A percentile compares a stretch with the other conserved stretches of the same genome.
Conservation (phyloP, 1,140 invertebrate genomes). For the Chrysoperla carnea region DNA sequence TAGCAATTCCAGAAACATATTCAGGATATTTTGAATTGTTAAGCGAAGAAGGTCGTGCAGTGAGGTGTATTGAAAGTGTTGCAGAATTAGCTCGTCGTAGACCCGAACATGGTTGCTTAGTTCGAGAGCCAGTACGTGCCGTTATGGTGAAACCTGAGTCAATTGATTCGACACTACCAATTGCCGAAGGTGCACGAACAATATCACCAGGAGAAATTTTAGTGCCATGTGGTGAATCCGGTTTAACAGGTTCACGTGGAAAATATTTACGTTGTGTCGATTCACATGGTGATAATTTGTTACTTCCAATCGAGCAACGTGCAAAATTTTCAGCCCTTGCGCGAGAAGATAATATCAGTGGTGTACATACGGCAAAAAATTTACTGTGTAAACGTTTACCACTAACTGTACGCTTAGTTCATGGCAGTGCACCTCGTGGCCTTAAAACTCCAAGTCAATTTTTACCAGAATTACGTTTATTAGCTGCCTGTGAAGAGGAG, state of each 20-base stretch:
- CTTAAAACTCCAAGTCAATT: constrained; percentile 63
- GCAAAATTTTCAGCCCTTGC: constrained; percentile 82
- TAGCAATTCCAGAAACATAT: constrained; percentile 80
- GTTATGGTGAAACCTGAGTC: constrained; percentile 50
- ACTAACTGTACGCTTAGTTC: constrained; percentile 75
- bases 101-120: constrained; percentile 59
- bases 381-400: constrained; percentile 75
- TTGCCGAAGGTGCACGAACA: constrained; percentile 53
- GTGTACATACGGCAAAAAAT: constrained; percentile 74
- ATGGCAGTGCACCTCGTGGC: constrained; percentile 64
- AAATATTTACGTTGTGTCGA: constrained; percentile 76
- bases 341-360: constrained; percentile 80
- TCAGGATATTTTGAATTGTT: constrained; percentile 85
- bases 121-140: constrained; percentile 71
- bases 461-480: constrained; percentile 63
- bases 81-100: constrained; percentile 57
- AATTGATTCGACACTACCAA: constrained; percentile 30
- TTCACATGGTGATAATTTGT: constrained; percentile 62
- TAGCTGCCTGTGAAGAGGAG: constrained; percentile 71
- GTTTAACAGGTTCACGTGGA: constrained; percentile 38
- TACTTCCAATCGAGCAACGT: constrained; percentile 67
- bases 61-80: constrained; percentile 76
- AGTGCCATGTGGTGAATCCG: constrained; percentile 38
- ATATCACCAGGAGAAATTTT: constrained; percentile 51
- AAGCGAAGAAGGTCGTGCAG: constrained; percentile 79